phyloP scores from a whole-genome alignment of 2,113 vertebrate species.

The Nasalis larvatus region DNA sequence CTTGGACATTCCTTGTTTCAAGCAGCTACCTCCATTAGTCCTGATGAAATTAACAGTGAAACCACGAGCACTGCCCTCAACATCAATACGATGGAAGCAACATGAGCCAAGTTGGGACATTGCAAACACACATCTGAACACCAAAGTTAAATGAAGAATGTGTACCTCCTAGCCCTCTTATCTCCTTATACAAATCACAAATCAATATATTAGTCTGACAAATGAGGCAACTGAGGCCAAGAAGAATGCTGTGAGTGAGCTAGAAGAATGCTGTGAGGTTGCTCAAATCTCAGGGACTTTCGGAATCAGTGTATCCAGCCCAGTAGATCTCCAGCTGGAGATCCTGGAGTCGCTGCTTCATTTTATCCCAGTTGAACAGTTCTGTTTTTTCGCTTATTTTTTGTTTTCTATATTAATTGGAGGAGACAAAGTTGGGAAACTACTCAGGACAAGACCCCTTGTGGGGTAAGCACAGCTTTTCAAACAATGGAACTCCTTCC shows the following conservation, averaged over 20 bases:
- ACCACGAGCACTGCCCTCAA: not conserved
- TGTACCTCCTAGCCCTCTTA: not conserved
- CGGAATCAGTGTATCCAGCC: too few relatives aligned
- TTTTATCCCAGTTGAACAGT: not conserved
- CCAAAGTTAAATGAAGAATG: not conserved
- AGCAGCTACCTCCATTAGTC: not conserved
- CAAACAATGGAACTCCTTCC: not conserved
- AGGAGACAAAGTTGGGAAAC: not conserved
- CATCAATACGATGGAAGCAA: not conserved
- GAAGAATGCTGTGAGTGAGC: not conserved
- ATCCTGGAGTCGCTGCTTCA: not conserved
- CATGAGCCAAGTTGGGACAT: not conserved
- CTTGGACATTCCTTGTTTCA: not conserved
- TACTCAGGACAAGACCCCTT: not conserved
- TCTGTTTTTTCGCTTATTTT: not conserved
- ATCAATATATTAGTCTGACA: not conserved
- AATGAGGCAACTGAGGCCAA: not conserved
- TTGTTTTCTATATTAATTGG: not conserved
- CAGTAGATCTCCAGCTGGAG: not conserved
- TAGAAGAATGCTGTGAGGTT: not conserved
- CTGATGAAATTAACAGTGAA: not conserved
- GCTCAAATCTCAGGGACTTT: not conserved
- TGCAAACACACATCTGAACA: not conserved
- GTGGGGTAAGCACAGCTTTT: not conserved
- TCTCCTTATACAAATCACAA: not conserved